Evolutionary conservation across 1,140 invertebrate species (phyloP).

Genomic region (Zaprionus nigranus): DNA sequence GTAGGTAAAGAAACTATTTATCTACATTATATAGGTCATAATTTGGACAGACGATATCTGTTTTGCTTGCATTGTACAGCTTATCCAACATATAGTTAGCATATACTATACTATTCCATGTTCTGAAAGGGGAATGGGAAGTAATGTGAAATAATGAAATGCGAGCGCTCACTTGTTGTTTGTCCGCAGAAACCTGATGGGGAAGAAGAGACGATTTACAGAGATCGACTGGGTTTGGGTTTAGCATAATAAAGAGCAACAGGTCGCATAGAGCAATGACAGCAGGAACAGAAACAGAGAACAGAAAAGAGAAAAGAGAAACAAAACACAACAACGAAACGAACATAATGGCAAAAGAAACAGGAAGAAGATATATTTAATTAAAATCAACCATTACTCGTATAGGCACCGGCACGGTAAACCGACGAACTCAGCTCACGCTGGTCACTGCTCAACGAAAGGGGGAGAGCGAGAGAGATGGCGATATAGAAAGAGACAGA

Average conservation of each 20-base stretch:
- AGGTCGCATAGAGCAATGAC: slow-evolving; percentile 21
- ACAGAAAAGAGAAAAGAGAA: slow-evolving; percentile 4
- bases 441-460: slow-evolving; percentile 6
- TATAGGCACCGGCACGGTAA: slow-evolving; percentile 68
- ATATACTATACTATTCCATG: background rate
- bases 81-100: background rate
- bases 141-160: slow-evolving; percentile 24
- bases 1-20: too few species aligned
- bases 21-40: background rate
- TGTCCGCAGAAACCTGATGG: slow-evolving; percentile 3
- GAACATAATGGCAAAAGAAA: slow-evolving; percentile 68
- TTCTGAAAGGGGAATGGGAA: background rate
- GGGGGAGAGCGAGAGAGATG: background rate
- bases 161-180: background rate
- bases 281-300: slow-evolving; percentile 12
- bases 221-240: slow-evolving; percentile 15
- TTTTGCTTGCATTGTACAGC: background rate
- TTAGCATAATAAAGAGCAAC: slow-evolving; percentile 21
- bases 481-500: background rate
- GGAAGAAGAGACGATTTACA: slow-evolving; percentile 11
- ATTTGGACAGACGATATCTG: background rate
- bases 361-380: slow-evolving; percentile 83
- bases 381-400: slow-evolving; percentile 79
- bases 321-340: slow-evolving; percentile 33
- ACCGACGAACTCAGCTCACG: slow-evolving; percentile 43